Base-by-base conservation (phyloP, 2,888 invertebrate genomes). In the Ectropis crepuscularia region DNA sequence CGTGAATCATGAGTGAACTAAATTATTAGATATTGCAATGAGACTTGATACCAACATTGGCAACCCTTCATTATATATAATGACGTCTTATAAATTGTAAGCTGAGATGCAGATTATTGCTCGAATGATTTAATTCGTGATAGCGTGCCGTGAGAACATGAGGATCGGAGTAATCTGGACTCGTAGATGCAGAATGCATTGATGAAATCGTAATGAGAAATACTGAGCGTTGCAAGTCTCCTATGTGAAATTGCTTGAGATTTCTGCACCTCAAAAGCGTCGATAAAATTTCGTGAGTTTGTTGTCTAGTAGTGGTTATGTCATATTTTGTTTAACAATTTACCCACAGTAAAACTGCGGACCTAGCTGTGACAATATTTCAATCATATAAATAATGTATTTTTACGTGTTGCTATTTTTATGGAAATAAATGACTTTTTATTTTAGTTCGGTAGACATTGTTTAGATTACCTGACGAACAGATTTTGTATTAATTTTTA, bases 1-100 rank as follows among this genome's bases (percentile, higher is more conserved):
- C 65, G 65, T 62, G 61, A 59, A 58, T 50, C 63, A 63, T 65
- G 64, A 63, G 66, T 68, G 65, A 57, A 57, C 48, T 61, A 46
- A 65, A 71, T 61, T 57, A 41, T 65, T 61, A 51, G 49, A 65
- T 65, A 60, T 53, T 57, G 60, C 60, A 65, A 48, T 57, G 60
- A 65, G 48, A 61, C 47, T 59, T 37, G 43, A 43, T 53, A 47
- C 39, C n/a, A 53, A 49, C 38, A 38, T 49, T 54, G 42, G 39
- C 43, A 45, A 64, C 60, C 64, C 64, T 67, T 51, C 60, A 62
- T 64, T 66, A 69, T 63, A 53, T 57, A 48, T 64, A 64, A 64
- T 60, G 60, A 64, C 51, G 64, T 43, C 46, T 65, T 65, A 65
- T 60, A 57, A 57, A 64, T 64, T 57, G 57, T 57, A 36, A 61